Conservation (phyloP, 2,888 invertebrate species). For the Carpatolechia fugitivella region DNA sequence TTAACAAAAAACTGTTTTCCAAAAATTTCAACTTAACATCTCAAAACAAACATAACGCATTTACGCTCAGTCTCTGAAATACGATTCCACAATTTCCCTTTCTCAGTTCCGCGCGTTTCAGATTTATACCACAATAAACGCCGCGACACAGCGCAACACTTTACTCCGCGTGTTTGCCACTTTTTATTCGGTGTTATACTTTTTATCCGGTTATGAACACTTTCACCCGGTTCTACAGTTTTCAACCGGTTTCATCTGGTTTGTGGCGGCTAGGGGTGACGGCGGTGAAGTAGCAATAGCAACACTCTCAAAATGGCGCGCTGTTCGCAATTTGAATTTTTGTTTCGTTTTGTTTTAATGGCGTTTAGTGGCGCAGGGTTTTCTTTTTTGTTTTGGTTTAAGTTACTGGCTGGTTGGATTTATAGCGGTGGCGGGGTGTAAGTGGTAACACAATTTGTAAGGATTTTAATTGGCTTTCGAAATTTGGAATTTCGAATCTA, state of each 20-base stretch:
- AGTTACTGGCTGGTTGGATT: background rate
- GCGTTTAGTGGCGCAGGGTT: background rate
- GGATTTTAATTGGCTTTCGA: background rate
- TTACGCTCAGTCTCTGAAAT: too few species aligned
- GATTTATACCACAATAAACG: background rate
- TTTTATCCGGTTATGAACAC: background rate
- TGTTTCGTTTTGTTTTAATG: constrained; percentile 10
- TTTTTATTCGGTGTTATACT: background rate
- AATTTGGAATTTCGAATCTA: background rate
- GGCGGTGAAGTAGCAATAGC: background rate
- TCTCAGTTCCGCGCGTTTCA: too few species aligned
- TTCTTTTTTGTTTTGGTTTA: background rate
- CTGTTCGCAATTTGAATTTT: background rate
- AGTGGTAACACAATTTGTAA: background rate
- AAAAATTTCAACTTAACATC: too few species aligned
- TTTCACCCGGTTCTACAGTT: background rate
- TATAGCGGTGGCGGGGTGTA: background rate
- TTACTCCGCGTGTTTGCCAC: background rate
- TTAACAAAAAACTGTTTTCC: too few species aligned
- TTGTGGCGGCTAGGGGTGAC: background rate
- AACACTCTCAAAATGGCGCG: background rate
- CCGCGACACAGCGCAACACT: background rate
- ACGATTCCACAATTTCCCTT: background rate
- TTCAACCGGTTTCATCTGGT: background rate
- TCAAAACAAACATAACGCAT: too few species aligned